Conservation (phyloP, 2,888 invertebrate genomes). For the Lysandra coridon region DNA sequence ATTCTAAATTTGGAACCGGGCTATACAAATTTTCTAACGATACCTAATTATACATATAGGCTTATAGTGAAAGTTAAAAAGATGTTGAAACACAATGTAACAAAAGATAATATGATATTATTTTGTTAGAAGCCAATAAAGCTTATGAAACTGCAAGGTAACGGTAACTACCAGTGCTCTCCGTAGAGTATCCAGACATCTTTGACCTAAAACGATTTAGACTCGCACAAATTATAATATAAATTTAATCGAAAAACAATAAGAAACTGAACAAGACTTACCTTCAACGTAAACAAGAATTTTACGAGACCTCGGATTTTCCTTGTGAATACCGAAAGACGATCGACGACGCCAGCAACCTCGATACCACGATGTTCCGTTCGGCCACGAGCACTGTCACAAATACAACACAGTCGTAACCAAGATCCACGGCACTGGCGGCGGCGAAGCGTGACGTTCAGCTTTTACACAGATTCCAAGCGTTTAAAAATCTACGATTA, state of each 20-base stretch:
- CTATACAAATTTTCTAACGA: background rate
- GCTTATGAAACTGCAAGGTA: slow-evolving; percentile 39
- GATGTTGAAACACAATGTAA: background rate
- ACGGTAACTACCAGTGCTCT: slow-evolving; percentile 61
- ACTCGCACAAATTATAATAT: background rate
- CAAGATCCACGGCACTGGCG: slow-evolving; percentile 51
- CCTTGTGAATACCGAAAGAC: slow-evolving; percentile 71
- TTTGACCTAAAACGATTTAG: slow-evolving; percentile 20
- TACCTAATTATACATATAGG: too few relatives aligned
- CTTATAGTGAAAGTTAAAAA: background rate
- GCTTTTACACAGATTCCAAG: slow-evolving; percentile 49
- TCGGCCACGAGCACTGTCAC: slow-evolving; percentile 68
- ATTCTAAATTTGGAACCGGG: background rate
- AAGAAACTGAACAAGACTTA: background rate
- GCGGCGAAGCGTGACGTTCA: slow-evolving; percentile 48
- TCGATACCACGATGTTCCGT: slow-evolving; percentile 65
- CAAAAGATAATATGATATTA: background rate
- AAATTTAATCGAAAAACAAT: background rate
- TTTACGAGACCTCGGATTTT: slow-evolving; percentile 52
- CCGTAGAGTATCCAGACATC: background rate
- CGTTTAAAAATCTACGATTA: slow-evolving; percentile 57
- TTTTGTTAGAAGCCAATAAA: background rate
- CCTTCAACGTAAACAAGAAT: slow-evolving; percentile 32
- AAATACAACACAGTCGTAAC: slow-evolving; percentile 59
- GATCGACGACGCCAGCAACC: slow-evolving; percentile 64